Conservation (phyloP, 2,113 vertebrate genomes). For the Theristicus caerulescens region DNA sequence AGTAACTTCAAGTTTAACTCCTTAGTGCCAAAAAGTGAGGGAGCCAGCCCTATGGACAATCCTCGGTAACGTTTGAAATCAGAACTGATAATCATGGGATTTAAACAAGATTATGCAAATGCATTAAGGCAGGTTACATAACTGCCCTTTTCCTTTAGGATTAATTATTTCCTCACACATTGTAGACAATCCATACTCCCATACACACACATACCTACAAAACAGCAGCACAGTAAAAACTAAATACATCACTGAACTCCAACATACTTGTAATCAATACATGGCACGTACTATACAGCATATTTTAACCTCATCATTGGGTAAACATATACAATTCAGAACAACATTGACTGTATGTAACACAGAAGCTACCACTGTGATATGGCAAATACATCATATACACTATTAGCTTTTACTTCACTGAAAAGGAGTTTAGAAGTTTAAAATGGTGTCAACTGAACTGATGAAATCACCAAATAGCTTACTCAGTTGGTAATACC, state of each 20-base stretch:
- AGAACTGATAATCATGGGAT: not conserved
- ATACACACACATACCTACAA: slow-evolving; percentile 47
- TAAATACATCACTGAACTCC: slow-evolving; percentile 62
- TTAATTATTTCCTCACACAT: slow-evolving; percentile 67
- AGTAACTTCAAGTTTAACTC: not conserved
- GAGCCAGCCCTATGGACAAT: not conserved
- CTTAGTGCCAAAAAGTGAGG: not conserved
- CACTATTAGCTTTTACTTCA: slow-evolving; percentile 61
- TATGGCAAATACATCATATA: slow-evolving; percentile 71
- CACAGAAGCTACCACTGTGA: slow-evolving; percentile 67
- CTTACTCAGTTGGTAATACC: not conserved
- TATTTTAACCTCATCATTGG: slow-evolving; percentile 46
- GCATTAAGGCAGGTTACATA: slow-evolving; percentile 70
- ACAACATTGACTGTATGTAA: slow-evolving; percentile 49
- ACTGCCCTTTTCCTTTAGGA: slow-evolving; percentile 80
- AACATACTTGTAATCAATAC: slow-evolving; percentile 63
- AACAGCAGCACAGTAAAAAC: slow-evolving; percentile 64
- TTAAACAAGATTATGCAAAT: slow-evolving; percentile 28
- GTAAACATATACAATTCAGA: slow-evolving; percentile 66
- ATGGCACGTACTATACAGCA: slow-evolving; percentile 63
- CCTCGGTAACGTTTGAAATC: not conserved
- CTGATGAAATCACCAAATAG: not conserved
- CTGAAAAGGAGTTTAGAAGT: slow-evolving; percentile 56
- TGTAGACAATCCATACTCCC: slow-evolving; percentile 46
- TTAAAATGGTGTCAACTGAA: slow-evolving; percentile 47